Evolutionary conservation across 1,140 invertebrate genomes (phyloP).

Genomic region (Nylanderia fulva): DNA sequence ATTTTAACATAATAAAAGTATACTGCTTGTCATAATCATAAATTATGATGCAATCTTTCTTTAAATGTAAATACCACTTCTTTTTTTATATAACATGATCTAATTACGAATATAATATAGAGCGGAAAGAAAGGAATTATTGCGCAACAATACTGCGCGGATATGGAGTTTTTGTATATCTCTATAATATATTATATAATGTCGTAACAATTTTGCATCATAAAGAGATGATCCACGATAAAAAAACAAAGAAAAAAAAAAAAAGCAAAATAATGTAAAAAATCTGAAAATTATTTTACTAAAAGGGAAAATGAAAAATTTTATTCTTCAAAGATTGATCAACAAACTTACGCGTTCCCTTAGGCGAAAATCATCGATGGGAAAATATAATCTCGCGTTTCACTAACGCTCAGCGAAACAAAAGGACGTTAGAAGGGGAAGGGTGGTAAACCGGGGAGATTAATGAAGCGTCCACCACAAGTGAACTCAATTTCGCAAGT

Average conservation of each 20-base stretch:
- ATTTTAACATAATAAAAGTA: background rate
- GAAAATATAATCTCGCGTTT: slow-evolving; percentile 6
- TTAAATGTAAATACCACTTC: slow-evolving; percentile 10
- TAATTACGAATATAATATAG: background rate
- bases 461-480: slow-evolving; percentile 24
- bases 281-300: background rate
- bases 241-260: background rate
- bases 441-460: background rate
- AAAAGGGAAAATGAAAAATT: background rate
- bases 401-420: background rate
- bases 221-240: background rate
- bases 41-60: background rate
- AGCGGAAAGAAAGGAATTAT: background rate
- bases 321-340: slow-evolving; percentile 10
- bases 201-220: background rate
- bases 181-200: background rate
- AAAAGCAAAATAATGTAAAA: background rate
- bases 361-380: background rate
- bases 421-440: background rate
- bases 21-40: background rate
- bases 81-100: background rate
- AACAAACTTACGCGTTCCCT: background rate
- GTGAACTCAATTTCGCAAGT: slow-evolving; percentile 8
- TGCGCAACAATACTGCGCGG: background rate
- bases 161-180: background rate